Evolutionary conservation across 35 echinoderm and acorn worm genomes (phyloP), one percentile per base, ranked within the genome.

Genomic region (Holothuria glaberrima): DNA sequence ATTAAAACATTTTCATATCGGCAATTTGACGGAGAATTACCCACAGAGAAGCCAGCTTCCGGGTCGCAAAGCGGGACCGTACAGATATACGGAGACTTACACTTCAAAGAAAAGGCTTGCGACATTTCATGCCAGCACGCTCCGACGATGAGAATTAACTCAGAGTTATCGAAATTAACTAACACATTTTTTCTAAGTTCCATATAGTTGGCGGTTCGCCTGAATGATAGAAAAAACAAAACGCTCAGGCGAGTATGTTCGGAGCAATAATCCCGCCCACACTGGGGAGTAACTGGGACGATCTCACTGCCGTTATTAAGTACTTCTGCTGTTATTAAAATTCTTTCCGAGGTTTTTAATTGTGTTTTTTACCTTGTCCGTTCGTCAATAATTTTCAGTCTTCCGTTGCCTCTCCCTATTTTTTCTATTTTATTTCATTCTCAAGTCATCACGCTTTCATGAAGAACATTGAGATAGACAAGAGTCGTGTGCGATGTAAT

Each of bases 401-500:
- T 75, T 75, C 38, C 30, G 64, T 28, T 68, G 24, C 22, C 30
- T 28, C 38, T 75, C 34, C 34, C 68, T 31, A 16, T 30, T 72
- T 33, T 35, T 73, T 35, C 38, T 33, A 18, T 19, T 36, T 75
- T 75, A 21, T 75, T 38, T 75, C 10, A 13, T 75, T 36, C 22
- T 75, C 71, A 75, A 75, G 32, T 75, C 71, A 75, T 75, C 71
- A 41, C 29, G 28, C 34, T 38, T 45, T 75, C 71, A 38, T 5
- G 16, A 32, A 75, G 71, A 75, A 75, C 71, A 75, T 75, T 75
- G 13, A 75, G 28, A 32, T 19, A 36, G 71, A 75, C 71, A 75
- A 31, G 71, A 75, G 71, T 75, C 71, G 71, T 75, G 71, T 75
- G 71, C 33, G 71, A 41, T 38, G 71, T 75, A 75, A 75, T 75